Base-by-base conservation (phyloP, 2,113 vertebrate species). In the Pitta sordida region DNA sequence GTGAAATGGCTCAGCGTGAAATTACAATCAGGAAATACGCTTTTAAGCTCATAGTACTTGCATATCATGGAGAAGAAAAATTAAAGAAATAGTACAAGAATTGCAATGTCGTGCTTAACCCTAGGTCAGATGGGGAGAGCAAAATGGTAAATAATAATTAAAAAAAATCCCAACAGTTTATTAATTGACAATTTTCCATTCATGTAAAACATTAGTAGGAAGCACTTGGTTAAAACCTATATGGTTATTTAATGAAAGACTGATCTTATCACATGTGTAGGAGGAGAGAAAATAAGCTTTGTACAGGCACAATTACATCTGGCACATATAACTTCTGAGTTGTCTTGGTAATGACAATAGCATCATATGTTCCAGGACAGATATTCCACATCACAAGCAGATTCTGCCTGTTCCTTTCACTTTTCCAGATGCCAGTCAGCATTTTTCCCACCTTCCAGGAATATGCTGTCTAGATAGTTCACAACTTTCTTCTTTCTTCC, bases 121-220 rank as follows among this genome's bases (percentile, higher is more conserved):
- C 59, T 44, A 30, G 14, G 7, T 58, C 6, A 58, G 24, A 49
- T 30, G 10, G 10, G 11, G 22, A 53, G 9, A 32, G 5, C 5
- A 29, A 75, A 59, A 30, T 17, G 63, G 6, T 56, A 39, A 81
- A 56, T 11, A n/a, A 15, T 53, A 43, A 18, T n/a, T 29, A 39
- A 70, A 17, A 15, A 59, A 4, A 0, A 0, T 3, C 4, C 24
- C 17, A 8, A 41, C 18, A 34, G 5, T 39, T 44, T 65, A 43
- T 44, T 74, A 12, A 49, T 44, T 56, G 27, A 36, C 2, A 1
- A 10, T 62, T 81, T 90, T 74, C 12, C 9, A 36, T 60, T 78
- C 36, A 34, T 24, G 6, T 9, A 26, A 11, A 13, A 60, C 83
- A 87, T n/a, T 16, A 2, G 2, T 21, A 22, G 36, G 13, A 12